These are phyloP conservation scores for Scolanthus callimorphus DNA, from an alignment of 92 coral and sea anemone species.

Conservation along the genomic window DNA sequence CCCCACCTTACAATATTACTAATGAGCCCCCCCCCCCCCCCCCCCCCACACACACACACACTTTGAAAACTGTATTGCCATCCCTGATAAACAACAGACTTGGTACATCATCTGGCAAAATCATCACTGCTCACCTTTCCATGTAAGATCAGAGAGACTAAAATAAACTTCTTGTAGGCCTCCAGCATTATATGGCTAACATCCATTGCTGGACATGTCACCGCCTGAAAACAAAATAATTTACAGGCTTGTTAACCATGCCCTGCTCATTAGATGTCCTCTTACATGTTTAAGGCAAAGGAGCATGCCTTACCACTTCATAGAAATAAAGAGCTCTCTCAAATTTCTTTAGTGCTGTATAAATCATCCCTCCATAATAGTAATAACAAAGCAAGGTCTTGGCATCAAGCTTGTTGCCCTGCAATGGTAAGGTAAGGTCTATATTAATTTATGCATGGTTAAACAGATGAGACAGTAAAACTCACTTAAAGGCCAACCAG, in stretches of 20 bases:
- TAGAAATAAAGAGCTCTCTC: conserved; percentile 91
- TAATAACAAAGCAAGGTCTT: conserved; percentile 76
- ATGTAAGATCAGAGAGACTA: conserved; percentile 87
- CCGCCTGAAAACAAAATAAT: conserved; percentile 50
- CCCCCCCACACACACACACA: too few species aligned
- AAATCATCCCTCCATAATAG: conserved; percentile 99
- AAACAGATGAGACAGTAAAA: neutral
- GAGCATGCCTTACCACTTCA: conserved; percentile 99
- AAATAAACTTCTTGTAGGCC: conserved; percentile 84
- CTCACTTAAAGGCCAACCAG: too few species aligned
- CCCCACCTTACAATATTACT: too few species aligned
- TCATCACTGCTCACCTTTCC: conserved; percentile 60
- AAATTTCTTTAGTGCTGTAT: conserved; percentile 88
- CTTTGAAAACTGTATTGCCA: too few species aligned
- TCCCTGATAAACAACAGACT: too few species aligned
- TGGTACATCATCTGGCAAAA: neutral
- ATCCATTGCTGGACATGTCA: conserved; percentile 98
- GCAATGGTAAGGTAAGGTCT: too few species aligned
- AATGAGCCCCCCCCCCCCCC: too few species aligned
- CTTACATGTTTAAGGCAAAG: too few species aligned
- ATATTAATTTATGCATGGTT: too few species aligned
- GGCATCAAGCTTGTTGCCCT: conserved; percentile 91
- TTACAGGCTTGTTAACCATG: neutral
- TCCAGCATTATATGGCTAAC: conserved; percentile 95
- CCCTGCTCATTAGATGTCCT: neutral